Percentiles rank a stretch among this genome's conserved stretches.
These are phyloP conservation scores for Nesoenas mayeri DNA, from an alignment of 2,113 vertebrate genomes.

Conservation along the genomic window DNA sequence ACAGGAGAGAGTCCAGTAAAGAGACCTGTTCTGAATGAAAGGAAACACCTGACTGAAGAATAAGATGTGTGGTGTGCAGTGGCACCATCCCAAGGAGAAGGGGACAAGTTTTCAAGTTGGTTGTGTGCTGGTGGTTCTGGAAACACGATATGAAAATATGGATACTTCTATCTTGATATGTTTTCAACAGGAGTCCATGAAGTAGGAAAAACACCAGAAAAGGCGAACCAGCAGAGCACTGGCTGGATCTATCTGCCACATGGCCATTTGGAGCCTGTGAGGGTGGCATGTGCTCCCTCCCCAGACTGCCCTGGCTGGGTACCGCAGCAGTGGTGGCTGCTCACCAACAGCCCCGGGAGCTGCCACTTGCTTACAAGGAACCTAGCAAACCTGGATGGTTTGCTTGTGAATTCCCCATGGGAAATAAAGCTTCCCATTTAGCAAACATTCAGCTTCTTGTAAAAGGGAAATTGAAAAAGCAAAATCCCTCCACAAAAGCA, in stretches of 20 bases:
- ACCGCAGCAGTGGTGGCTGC: not conserved
- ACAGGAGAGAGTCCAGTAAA: not conserved
- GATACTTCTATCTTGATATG: fast-evolving
- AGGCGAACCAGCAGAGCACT: not conserved
- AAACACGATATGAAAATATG: fast-evolving
- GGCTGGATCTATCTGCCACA: not conserved
- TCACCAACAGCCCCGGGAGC: not conserved
- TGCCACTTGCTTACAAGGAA: not conserved
- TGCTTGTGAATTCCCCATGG: not conserved
- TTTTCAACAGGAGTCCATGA: fast-evolving
- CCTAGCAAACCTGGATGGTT: not conserved
- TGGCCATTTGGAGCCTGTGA: not conserved
- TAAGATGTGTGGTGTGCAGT: not conserved
- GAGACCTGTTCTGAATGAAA: not conserved
- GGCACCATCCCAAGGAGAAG: not conserved
- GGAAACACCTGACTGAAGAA: not conserved
- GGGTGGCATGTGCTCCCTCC: not conserved
- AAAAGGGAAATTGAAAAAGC: not conserved
- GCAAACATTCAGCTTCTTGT: not conserved
- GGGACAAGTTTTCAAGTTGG: not conserved
- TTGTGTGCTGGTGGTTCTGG: not conserved
- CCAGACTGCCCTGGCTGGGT: not conserved
- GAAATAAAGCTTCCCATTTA: not conserved
- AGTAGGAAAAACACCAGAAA: not conserved
- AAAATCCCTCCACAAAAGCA: not conserved